Percentiles rank a stretch among this genome's conserved stretches.
These are phyloP conservation scores for Melanostigma gelatinosum DNA, from an alignment of 2,113 vertebrate genomes.

Conservation along the genomic window DNA sequence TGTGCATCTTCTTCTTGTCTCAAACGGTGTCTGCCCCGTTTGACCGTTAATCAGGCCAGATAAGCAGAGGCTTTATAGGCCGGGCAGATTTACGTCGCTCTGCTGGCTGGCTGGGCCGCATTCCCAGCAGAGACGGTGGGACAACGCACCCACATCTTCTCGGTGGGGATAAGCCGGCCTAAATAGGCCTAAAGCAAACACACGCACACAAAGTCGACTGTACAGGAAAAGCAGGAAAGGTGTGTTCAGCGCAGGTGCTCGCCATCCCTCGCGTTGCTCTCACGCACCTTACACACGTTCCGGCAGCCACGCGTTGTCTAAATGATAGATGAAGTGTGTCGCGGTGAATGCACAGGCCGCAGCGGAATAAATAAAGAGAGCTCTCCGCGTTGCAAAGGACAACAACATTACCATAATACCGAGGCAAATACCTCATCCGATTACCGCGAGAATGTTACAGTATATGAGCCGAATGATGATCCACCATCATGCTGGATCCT, in stretches of 20 bases:
- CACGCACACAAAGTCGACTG: conserved; percentile 12
- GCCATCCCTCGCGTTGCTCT: neutral
- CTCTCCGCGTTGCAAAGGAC: conserved; percentile 64
- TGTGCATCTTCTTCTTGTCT: conserved; percentile 66
- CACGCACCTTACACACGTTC: conserved; percentile 24
- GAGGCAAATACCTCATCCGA: conserved; percentile 70
- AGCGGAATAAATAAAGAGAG: conserved; percentile 67
- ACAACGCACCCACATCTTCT: conserved; percentile 62
- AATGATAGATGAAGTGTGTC: conserved; percentile 73
- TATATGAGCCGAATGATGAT: conserved; percentile 75
- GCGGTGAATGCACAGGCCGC: conserved; percentile 46
- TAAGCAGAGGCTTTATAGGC: conserved; percentile 73
- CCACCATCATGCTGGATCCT: conserved; percentile 53
- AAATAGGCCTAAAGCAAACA: conserved; percentile 25
- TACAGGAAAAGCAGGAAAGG: conserved; percentile 39
- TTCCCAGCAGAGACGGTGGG: conserved; percentile 63
- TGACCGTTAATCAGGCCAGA: conserved; percentile 77
- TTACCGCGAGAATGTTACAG: conserved; percentile 61
- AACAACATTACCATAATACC: conserved; percentile 74
- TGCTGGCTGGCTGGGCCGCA: conserved; percentile 56
- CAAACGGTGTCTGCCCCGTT: conserved; percentile 48
- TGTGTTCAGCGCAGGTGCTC: conserved; percentile 28
- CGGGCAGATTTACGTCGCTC: conserved; percentile 74
- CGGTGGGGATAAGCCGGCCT: conserved; percentile 55
- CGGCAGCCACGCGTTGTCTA: conserved; percentile 44